phyloP scores from a whole-genome alignment of 2,113 vertebrate genomes.

The Thalassarche chlororhynchos region DNA sequence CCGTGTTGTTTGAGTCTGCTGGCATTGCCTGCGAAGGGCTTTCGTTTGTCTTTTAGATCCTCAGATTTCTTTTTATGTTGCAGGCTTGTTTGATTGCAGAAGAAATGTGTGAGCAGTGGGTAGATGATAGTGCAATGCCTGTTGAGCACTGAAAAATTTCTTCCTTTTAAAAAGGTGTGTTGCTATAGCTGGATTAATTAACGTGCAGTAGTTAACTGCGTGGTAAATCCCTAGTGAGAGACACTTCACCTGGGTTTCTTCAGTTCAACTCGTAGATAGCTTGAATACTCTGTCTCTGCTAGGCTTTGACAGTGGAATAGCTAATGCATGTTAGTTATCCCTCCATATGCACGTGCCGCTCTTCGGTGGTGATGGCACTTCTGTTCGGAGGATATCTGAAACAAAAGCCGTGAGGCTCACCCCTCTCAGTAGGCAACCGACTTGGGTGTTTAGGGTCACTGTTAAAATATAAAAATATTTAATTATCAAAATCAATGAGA shows the following conservation, averaged over 20 bases:
- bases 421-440: background rate
- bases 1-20: fast-evolving
- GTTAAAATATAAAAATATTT: background rate
- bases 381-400: background rate
- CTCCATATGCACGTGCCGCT: fast-evolving
- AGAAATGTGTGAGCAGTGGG: background rate
- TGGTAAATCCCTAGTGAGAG: background rate
- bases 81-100: background rate
- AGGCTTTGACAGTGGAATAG: background rate
- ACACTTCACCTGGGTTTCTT: background rate
- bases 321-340: fast-evolving
- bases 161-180: background rate
- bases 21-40: background rate
- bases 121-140: background rate
- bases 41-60: background rate
- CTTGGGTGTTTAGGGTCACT: background rate
- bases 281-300: background rate
- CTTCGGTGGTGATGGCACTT: background rate
- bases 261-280: background rate
- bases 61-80: background rate
- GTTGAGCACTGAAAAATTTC: background rate
- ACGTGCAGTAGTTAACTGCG: background rate
- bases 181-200: background rate
- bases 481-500: background rate
- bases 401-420: background rate